These are phyloP conservation scores for Slavum lentiscoides DNA, from an alignment of 2,888 invertebrate genomes.

Conservation along the genomic window DNA sequence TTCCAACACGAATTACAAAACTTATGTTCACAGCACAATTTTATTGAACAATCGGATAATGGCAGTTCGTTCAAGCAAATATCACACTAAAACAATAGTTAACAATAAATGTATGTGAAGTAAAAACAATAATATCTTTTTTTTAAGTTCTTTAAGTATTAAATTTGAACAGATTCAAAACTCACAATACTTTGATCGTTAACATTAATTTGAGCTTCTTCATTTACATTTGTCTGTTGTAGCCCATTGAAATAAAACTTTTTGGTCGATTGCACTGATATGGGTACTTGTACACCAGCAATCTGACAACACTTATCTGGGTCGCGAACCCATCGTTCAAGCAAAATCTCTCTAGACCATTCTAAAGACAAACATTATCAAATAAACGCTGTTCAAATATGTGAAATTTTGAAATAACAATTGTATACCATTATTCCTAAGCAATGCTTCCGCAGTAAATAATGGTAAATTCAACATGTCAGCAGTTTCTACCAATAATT, in stretches of 20 bases:
- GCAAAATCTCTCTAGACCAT: constrained; percentile 69
- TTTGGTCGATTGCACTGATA: constrained; percentile 59
- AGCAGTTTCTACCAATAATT: constrained; percentile 70
- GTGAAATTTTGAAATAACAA: neutral
- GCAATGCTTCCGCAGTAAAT: constrained; percentile 71
- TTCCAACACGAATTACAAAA: constrained; percentile 72
- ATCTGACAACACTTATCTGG: constrained; percentile 68
- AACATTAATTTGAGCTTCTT: constrained; percentile 48
- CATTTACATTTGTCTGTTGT: constrained; percentile 45
- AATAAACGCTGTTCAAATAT: neutral
- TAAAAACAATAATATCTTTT: neutral
- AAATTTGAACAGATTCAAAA: neutral
- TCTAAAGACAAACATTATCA: constrained; percentile 60
- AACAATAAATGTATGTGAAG: neutral
- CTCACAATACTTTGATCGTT: constrained; percentile 47
- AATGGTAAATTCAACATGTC: constrained; percentile 73
- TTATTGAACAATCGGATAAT: constrained; percentile 59
- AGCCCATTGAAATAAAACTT: constrained; percentile 44
- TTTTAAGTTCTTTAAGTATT: neutral
- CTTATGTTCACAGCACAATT: constrained; percentile 67
- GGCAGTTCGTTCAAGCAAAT: constrained; percentile 63
- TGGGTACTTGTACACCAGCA: constrained; percentile 69
- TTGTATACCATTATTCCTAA: constrained; percentile 67
- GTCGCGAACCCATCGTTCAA: constrained; percentile 72
- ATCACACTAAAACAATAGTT: constrained; percentile 63